Evolutionary conservation across 1,140 invertebrate species (phyloP), one percentile per base, ranked within the genome.

Genomic region (Cotesia glomerata): DNA sequence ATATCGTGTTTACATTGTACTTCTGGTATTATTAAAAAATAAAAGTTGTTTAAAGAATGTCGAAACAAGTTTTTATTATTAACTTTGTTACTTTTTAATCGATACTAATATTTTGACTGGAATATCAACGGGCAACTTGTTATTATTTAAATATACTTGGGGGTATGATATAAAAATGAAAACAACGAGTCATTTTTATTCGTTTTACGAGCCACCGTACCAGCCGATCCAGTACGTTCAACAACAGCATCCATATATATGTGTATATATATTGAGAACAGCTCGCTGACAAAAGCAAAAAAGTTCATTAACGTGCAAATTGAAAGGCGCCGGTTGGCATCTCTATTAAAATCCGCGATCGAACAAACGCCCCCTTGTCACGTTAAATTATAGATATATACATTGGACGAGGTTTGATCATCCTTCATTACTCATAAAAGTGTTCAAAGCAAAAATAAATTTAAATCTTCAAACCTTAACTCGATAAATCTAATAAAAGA

Each of bases 271-370:
- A 9, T 11, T 8, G 7, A 7, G 39, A 45, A 64, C 39, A n/a
- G 54, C 34, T 3, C 9, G 59, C 26, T 16, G 51, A 65, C 18
- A 18, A 65, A 35, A 64, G 45, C 51, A 69, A 73, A 81, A 82
- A 82, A 78, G 76, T 78, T 81, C 80, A 82, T 82, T 81, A 80
- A 81, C 73, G 80, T 77, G 78, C 76, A 82, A 83, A 83, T 80
- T 76, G 78, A 82, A 77, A 79, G 74, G 72, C 76, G 71, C 65
- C 72, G 74, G 62, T 72, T 72, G 54, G 56, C 71, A 72, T 72
- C 71, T 72, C 64, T 67, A 67, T 72, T 72, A 67, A 72, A 58
- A 67, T 67, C 39, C 26, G 49, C 45, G 65, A 67, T 52, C 65
- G 49, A 67, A 67, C 52, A 14, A 32, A 67, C 45, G 49, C 45